Base-by-base conservation (phyloP, 1,140 invertebrate genomes). In the Calephelis nemesis region DNA sequence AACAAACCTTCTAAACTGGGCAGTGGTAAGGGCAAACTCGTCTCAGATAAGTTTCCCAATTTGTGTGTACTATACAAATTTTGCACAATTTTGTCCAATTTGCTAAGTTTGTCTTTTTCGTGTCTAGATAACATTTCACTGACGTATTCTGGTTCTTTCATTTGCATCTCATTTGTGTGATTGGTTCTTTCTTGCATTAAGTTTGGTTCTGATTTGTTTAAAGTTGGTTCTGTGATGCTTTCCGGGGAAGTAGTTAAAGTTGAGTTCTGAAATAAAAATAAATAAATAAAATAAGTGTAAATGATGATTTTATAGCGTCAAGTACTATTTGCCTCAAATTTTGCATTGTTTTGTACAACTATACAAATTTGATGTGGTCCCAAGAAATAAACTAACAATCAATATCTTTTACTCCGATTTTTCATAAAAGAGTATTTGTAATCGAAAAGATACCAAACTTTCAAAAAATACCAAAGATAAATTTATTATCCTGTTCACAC, bases 51-150 rank as follows among this genome's bases (percentile, higher is more conserved):
- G 1, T 81, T 74, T 84, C 0, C 80, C 79, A 74, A 87, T 83
- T 67, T 85, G 82, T 88, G 88, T 5, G 88, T 88, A 63, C 79
- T 88, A 49, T 91, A 91, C 67, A 91, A 68, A 71, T 88, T 90
- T 71, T 91, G 86, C 0, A 91, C 88, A 7, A 91, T 91, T 62
- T 91, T 87, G 49, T 91, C 87, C 50, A 91, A 47, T 74, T 88
- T 91, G 67, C 87, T 91, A 12, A 91, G 68, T 81, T 85, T 84
- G 40, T 91, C 86, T 48, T 81, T 88, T 54, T 85, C 81, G 8
- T 69, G 77, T 60, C 68, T 74, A 4, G 66, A 42, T 50, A 42
- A 62, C 67, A 62, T 76, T 67, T 49, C 68, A 63, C 48, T 74
- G 39, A 67, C 10, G 47, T 62, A 72, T 49, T 76, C 72, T 2